Evolutionary conservation across 2,888 invertebrate genomes (phyloP).

Genomic region (Drosophila paranaensis): DNA sequence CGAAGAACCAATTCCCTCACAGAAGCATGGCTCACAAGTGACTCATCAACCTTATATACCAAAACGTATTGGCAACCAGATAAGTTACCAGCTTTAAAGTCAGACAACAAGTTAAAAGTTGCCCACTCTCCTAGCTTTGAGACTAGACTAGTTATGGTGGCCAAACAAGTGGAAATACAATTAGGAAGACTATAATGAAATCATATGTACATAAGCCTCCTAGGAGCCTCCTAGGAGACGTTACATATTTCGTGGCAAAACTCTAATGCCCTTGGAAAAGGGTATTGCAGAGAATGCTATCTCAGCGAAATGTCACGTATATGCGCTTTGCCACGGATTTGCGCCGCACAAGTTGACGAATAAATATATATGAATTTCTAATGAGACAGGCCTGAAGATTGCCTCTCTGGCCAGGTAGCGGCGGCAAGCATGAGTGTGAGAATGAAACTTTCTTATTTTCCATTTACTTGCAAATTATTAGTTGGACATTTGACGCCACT

Average conservation of each 20-base stretch:
- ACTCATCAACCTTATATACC: too few relatives aligned
- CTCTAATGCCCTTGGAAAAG: not conserved
- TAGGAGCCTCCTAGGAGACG: not conserved
- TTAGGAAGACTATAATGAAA: too few relatives aligned
- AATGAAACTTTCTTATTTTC: conserved; percentile 32
- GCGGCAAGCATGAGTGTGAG: not conserved
- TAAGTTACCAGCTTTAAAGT: too few relatives aligned
- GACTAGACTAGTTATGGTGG: not conserved
- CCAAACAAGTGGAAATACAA: not conserved
- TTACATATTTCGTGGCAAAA: not conserved
- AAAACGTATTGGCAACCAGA: too few relatives aligned
- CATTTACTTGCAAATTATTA: conserved; percentile 67
- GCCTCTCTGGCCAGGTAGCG: conserved; percentile 29
- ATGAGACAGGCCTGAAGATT: conserved; percentile 44
- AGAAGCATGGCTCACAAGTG: too few relatives aligned
- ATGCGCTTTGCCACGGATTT: conserved; percentile 47
- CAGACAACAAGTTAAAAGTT: too few relatives aligned
- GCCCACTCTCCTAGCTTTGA: too few relatives aligned
- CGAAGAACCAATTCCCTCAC: not conserved
- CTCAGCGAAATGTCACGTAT: conserved; percentile 56
- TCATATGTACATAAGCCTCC: not conserved
- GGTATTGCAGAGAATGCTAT: not conserved
- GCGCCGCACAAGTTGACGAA: conserved; percentile 58
- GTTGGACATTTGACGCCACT: conserved; percentile 68
- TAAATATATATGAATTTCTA: conserved; percentile 70